A percentile compares a stretch with the other conserved stretches of the same genome.
Conservation (phyloP, 2,113 vertebrate genomes). For the Stercorarius parasiticus region DNA sequence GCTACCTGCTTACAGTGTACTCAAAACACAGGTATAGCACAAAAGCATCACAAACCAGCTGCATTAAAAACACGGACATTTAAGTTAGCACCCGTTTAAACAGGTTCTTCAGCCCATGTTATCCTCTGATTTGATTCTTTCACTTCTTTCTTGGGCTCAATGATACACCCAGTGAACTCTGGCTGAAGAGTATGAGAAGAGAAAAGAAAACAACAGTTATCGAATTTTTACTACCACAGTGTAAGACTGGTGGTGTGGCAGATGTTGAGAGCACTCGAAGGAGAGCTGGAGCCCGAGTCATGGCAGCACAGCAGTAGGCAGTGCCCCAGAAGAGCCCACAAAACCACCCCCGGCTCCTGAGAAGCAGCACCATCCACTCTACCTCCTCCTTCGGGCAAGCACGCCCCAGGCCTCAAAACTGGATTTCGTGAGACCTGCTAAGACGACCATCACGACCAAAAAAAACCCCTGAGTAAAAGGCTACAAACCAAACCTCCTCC, state of each 20-base stretch:
- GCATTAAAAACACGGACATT: not conserved
- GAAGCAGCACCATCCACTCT: fast-evolving
- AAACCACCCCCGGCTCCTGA: fast-evolving
- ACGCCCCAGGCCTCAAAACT: fast-evolving
- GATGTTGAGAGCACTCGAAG: fast-evolving
- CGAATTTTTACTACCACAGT: not conserved
- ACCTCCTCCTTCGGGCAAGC: not conserved
- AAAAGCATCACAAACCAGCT: not conserved
- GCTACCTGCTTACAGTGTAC: not conserved
- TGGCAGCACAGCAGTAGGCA: fast-evolving
- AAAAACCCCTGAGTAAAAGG: not conserved
- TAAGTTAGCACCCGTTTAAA: not conserved
- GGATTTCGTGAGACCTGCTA: fast-evolving
- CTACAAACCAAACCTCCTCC: not conserved
- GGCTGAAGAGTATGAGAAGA: not conserved
- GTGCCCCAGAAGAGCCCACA: fast-evolving
- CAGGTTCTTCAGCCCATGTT: not conserved
- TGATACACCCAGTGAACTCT: fast-evolving
- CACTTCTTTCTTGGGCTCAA: not conserved
- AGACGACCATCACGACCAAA: fast-evolving
- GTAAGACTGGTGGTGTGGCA: not conserved
- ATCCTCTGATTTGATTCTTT: not conserved
- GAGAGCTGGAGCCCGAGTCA: not conserved
- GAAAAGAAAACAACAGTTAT: not conserved
- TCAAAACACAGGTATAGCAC: not conserved